These are phyloP conservation scores for Merluccius polli DNA, from an alignment of 2,797 vertebrate genomes.

Conservation along the genomic window DNA sequence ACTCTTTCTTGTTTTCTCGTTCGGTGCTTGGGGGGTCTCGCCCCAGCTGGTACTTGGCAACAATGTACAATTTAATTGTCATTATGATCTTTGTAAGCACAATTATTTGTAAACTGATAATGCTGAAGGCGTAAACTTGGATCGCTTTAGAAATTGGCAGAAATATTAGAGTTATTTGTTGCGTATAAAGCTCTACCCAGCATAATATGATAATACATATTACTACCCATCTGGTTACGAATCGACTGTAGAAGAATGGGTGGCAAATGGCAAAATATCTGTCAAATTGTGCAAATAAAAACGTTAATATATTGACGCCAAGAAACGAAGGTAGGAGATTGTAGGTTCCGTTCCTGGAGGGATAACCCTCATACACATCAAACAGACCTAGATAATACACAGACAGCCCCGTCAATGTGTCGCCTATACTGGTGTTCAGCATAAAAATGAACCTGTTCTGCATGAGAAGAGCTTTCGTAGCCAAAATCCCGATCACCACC, in stretches of 20 bases:
- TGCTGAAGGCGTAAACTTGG: conserved; percentile 39
- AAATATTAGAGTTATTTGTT: no score
- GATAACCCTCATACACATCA: conserved; percentile 61
- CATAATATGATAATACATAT: conserved; percentile 53
- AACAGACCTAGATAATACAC: conserved; percentile 56
- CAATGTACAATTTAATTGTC: conserved; percentile 55
- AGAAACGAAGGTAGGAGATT: conserved; percentile 38
- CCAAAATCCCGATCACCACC: conserved; percentile 44
- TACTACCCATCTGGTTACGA: conserved; percentile 45
- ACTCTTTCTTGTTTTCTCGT: conserved; percentile 25
- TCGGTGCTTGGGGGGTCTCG: conserved; percentile 14
- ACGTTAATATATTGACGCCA: conserved; percentile 53
- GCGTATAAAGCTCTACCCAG: conserved; percentile 30
- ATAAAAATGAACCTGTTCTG: conserved; percentile 76
- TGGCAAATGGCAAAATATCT: conserved; percentile 53
- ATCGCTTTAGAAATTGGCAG: conserved; percentile 37
- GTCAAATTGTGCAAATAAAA: conserved; percentile 65
- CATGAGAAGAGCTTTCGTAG: conserved; percentile 37
- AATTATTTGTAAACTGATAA: conserved; percentile 42
- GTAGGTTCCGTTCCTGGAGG: conserved; percentile 43
- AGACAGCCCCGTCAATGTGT: conserved; percentile 49
- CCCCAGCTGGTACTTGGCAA: conserved; percentile 30
- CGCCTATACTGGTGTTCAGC: conserved; percentile 71
- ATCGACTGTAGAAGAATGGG: conserved; percentile 52
- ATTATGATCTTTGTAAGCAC: conserved; percentile 55